These are phyloP conservation scores for Sceloporus undulatus DNA, from an alignment of 2,113 vertebrate species.

Conservation along the genomic window DNA sequence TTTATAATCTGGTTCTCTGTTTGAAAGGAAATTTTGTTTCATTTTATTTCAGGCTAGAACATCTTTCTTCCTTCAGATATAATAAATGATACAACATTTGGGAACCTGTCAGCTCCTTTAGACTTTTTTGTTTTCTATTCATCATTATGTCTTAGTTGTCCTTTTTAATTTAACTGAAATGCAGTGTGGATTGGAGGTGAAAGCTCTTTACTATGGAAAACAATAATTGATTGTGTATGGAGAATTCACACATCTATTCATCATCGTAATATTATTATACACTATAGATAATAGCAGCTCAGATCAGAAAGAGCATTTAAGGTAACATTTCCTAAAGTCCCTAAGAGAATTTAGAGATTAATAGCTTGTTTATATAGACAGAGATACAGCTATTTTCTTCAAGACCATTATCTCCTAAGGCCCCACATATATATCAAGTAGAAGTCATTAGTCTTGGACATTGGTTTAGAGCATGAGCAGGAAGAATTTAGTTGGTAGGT, in stretches of 20 bases:
- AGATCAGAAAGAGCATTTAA: slow-evolving; percentile 24
- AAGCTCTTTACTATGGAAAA: slow-evolving; percentile 56
- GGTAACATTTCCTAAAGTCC: not conserved
- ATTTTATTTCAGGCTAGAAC: slow-evolving; percentile 41
- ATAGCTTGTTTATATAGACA: not conserved
- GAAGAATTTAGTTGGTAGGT: no score
- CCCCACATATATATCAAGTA: not conserved
- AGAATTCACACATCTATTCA: slow-evolving; percentile 44
- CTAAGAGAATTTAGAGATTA: not conserved
- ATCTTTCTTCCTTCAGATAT: not conserved
- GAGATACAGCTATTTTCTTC: not conserved
- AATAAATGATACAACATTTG: slow-evolving; percentile 39
- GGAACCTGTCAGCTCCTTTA: slow-evolving; percentile 48
- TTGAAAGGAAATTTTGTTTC: not conserved
- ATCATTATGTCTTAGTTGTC: slow-evolving; percentile 66
- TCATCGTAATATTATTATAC: slow-evolving; percentile 39
- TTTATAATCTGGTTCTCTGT: not conserved
- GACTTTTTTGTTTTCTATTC: slow-evolving; percentile 60
- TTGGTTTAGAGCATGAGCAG: not conserved
- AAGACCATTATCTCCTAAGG: not conserved
- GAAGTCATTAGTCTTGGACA: not conserved
- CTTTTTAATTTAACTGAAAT: slow-evolving; percentile 48
- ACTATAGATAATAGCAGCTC: slow-evolving; percentile 10
- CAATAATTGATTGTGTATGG: slow-evolving; percentile 29
- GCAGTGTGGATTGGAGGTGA: not conserved